Percentiles rank a stretch among this genome's conserved stretches.
Conservation (phyloP, 2,113 vertebrate genomes). For the Festucalex cinctus region DNA sequence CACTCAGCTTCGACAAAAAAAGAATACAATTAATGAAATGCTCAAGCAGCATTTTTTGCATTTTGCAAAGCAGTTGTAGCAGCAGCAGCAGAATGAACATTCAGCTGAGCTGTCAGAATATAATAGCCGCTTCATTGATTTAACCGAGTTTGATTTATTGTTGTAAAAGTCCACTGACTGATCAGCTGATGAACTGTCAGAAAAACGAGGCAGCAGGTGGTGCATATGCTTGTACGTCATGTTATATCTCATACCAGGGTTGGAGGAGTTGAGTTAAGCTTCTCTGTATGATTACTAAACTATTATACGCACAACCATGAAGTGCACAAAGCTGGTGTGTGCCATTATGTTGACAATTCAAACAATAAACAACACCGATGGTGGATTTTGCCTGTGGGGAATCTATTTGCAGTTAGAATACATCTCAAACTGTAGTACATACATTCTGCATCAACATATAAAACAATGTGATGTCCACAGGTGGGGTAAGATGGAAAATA, state of each 20-base stretch:
- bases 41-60: no score
- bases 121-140: conserved; percentile 14
- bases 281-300: not conserved
- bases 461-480: no score
- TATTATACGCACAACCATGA: not conserved
- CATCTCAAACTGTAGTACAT: no score
- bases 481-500: no score
- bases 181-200: conserved; percentile 22
- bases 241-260: not conserved
- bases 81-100: not conserved
- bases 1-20: no score
- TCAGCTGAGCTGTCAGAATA: conserved; percentile 6
- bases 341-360: no score
- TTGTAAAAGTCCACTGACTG: conserved; percentile 12
- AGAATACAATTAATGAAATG: no score
- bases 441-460: no score
- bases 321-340: no score
- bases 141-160: conserved; percentile 26
- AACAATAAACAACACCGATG: no score
- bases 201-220: not conserved
- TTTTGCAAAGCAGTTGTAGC: not conserved
- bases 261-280: not conserved
- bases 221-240: not conserved
- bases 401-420: no score
- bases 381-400: no score